These are phyloP conservation scores for Andrena flavipes DNA, from an alignment of 2,888 invertebrate genomes.

Conservation along the genomic window DNA sequence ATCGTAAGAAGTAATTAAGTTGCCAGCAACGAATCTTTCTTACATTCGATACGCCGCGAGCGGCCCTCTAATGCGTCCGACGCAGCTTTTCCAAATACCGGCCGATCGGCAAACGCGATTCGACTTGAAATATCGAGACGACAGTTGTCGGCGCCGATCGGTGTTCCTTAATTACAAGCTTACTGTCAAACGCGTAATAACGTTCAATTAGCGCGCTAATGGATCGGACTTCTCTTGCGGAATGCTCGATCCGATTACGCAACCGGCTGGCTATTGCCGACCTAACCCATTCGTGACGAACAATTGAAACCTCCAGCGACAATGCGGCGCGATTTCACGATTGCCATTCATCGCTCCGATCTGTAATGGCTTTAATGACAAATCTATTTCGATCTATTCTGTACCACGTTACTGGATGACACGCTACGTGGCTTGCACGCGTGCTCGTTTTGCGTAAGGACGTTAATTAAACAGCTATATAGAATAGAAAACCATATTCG, in stretches of 20 bases:
- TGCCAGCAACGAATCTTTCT: slow-evolving; percentile 31
- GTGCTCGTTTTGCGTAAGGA: slow-evolving; percentile 1
- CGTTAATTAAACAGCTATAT: background rate
- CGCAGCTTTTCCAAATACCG: background rate
- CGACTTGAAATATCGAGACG: slow-evolving; percentile 9
- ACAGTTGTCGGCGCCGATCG: slow-evolving; percentile 51
- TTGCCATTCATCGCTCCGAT: background rate
- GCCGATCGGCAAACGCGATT: background rate
- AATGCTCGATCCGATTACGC: slow-evolving; percentile 77
- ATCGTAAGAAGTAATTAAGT: slow-evolving; percentile 57
- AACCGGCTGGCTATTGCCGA: slow-evolving; percentile 64
- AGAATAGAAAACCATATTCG: too few relatives aligned
- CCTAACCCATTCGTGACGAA: background rate
- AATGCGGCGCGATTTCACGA: background rate
- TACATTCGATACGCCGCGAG: slow-evolving; percentile 19
- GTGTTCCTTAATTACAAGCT: slow-evolving; percentile 76
- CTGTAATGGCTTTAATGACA: background rate
- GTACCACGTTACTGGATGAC: too few relatives aligned
- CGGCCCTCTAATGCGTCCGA: background rate
- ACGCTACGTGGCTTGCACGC: background rate
- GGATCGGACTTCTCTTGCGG: slow-evolving; percentile 75
- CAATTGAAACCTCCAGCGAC: slow-evolving; percentile 5
- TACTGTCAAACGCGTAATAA: slow-evolving; percentile 76
- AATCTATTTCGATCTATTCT: slow-evolving; percentile 9
- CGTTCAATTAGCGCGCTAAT: slow-evolving; percentile 81